phyloP scores from a whole-genome alignment of 2,888 invertebrate species.

The Mesoligia furuncula region DNA sequence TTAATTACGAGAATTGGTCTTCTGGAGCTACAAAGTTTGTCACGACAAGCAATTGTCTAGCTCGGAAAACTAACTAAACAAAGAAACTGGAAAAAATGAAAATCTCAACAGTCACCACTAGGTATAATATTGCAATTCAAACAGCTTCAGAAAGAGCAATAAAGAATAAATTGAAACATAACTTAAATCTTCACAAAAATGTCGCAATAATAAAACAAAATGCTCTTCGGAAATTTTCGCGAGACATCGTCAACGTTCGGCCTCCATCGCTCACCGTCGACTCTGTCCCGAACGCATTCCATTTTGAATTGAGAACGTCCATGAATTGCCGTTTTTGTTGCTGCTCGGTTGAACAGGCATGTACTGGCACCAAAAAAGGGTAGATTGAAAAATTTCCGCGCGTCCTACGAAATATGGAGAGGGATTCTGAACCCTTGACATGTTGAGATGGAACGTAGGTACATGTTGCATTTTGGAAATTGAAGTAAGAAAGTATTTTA shows the following conservation, averaged over 20 bases:
- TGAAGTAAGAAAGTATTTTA: background rate
- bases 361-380: constrained; percentile 57
- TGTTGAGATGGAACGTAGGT: constrained; percentile 8
- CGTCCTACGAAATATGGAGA: constrained; percentile 58
- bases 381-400: constrained; percentile 71
- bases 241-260: constrained; percentile 53
- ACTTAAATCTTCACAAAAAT: constrained; percentile 6
- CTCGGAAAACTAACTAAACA: background rate
- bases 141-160: background rate
- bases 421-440: constrained; percentile 45
- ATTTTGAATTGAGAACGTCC: constrained; percentile 69
- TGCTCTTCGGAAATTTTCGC: constrained; percentile 50
- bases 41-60: background rate
- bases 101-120: too few species aligned
- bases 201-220: constrained; percentile 33
- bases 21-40: background rate
- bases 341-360: constrained; percentile 67
- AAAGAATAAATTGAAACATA: constrained; percentile 19
- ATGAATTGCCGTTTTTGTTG: constrained; percentile 70
- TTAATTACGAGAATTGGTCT: background rate
- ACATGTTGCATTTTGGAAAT: constrained; percentile 6
- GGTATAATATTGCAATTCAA: background rate
- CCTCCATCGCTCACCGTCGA: constrained; percentile 68
- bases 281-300: constrained; percentile 68
- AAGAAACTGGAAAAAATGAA: background rate